These are phyloP conservation scores for Agapornis roseicollis DNA, from an alignment of 2,113 vertebrate genomes.

Conservation along the genomic window DNA sequence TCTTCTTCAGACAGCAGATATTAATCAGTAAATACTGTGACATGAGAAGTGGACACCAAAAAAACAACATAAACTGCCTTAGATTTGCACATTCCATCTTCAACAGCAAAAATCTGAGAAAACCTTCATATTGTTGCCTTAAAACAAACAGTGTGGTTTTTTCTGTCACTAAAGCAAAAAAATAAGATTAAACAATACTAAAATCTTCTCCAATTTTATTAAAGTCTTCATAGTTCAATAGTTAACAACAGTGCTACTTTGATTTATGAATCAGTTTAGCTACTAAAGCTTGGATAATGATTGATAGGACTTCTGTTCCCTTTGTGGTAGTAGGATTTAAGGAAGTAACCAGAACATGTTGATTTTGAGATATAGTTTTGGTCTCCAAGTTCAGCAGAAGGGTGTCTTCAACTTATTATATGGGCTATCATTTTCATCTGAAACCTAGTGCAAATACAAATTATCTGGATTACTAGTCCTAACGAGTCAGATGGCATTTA, in stretches of 20 bases:
- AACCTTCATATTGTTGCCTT: not conserved
- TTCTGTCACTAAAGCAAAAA: not conserved
- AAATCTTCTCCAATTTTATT: not conserved
- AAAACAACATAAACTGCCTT: rapidly evolving
- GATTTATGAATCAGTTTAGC: not conserved
- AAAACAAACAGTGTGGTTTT: not conserved
- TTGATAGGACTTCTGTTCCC: not conserved
- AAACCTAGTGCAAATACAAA: not conserved
- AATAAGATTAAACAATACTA: not conserved
- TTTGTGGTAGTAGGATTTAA: not conserved
- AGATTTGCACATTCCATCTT: not conserved
- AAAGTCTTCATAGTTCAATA: not conserved
- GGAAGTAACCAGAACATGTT: not conserved
- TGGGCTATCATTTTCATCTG: not conserved
- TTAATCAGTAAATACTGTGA: not conserved
- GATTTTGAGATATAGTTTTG: not conserved
- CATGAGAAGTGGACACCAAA: not conserved
- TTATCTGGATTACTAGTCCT: not conserved
- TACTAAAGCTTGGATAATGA: not conserved
- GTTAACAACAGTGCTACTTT: not conserved
- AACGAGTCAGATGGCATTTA: not conserved
- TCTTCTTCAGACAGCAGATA: not conserved
- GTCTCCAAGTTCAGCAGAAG: not conserved
- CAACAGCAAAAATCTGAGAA: not conserved
- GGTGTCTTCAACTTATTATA: not conserved